Base-by-base conservation (phyloP, 2,113 vertebrate species). In the Formicarius rufipectus region DNA sequence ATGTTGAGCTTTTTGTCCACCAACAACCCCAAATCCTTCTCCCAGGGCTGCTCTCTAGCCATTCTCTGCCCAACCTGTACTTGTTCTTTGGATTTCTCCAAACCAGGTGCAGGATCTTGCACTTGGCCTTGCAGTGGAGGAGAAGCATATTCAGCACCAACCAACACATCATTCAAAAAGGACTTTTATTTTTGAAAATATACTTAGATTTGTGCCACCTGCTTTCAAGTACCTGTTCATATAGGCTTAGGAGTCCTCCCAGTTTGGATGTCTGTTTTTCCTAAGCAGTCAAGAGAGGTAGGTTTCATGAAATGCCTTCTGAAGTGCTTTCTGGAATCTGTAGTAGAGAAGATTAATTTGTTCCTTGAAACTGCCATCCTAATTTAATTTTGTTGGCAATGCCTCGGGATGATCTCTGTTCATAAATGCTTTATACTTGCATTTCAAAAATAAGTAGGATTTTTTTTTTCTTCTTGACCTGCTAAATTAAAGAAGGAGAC, bases 401-500 rank as follows among this genome's bases (percentile, higher is more conserved):
- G 20, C 22, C n/a, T 90, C 35, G 71, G 75, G 45, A 33, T 71
- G n/a, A 77, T 56, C 33, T 91, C 42, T 45, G 6, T 74, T 49
- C 79, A 60, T 80, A 82, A 93, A 80, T 77, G 45, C 30, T 83
- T 94, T 50, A 39, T 56, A 71, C 39, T 52, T 77, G 22, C 52
- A 60, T 87, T 84, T 88, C 53, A 81, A 74, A 90, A 91, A 42
- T 59, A 74, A 58, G 45, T 56, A 50, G 22, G 3, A 20, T 47
- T 67, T 92, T 87, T 50, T 87, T 50, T 92, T 90, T 50, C 80
- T 95, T 24, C 13, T 7, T 35, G 50, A 63, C 82, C 45, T 73
- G 35, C 19, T 74, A 74, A 86, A 93, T 86, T 94, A 71, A 83
- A 72, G 64, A 80, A 74, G 33, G 49, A 81, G 30, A 87, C 39